Conservation (phyloP, 2,113 vertebrate genomes). For the Ammodytes dubius region DNA sequence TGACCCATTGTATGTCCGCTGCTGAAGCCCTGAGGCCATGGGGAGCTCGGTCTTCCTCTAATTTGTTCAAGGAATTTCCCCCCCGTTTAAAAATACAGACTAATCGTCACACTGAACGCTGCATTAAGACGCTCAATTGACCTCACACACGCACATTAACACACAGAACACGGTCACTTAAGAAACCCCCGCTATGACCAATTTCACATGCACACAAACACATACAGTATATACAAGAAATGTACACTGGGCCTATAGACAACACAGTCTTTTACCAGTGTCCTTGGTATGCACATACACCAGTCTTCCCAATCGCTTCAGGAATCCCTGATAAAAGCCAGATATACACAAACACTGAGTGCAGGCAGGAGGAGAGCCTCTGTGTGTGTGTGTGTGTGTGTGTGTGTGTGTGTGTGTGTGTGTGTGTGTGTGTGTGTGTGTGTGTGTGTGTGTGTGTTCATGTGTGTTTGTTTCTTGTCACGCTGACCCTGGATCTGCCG, state of each 20-base stretch:
- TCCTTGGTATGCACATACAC: background rate
- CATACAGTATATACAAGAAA: background rate
- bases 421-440: background rate
- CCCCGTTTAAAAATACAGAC: conserved; percentile 5
- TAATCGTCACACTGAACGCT: background rate
- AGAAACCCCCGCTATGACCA: background rate
- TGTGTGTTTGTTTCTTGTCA: conserved; percentile 41
- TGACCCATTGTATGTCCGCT: conserved; percentile 36
- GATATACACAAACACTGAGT: conserved; percentile 24
- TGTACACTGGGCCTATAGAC: background rate
- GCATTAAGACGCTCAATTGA: background rate
- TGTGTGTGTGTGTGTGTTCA: no score
- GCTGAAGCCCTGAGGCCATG: conserved; percentile 14
- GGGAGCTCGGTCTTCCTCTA: conserved; percentile 18
- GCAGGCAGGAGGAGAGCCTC: conserved; percentile 14
- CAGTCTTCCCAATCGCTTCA: conserved; percentile 18
- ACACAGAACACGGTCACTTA: background rate
- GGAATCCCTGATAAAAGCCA: conserved; percentile 37
- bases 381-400: background rate
- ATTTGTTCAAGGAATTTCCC: conserved; percentile 36
- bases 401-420: background rate
- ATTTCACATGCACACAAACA: background rate
- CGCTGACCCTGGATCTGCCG: conserved; percentile 41
- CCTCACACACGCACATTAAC: background rate
- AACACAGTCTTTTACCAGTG: background rate